Conservation (phyloP, 2,797 vertebrate species). For the Kryptolebias ocellatus region DNA sequence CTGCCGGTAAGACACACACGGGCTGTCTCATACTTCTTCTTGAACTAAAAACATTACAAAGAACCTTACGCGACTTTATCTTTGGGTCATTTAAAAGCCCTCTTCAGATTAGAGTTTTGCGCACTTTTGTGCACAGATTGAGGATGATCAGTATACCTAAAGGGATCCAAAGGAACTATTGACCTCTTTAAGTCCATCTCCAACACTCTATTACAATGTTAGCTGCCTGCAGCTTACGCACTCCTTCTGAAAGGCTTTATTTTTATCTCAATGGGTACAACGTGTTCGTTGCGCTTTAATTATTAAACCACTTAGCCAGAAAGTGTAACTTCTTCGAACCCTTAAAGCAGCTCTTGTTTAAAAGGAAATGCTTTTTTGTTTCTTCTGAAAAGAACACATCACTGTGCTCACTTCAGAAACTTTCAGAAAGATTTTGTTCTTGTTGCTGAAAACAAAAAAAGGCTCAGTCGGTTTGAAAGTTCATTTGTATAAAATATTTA, state of each 20-base stretch:
- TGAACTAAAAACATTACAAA: no score
- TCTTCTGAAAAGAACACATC: no score
- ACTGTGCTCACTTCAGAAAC: no score
- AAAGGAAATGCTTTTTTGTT: not conserved
- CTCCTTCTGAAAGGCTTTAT: conserved; percentile 38
- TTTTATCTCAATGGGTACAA: not conserved
- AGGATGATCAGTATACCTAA: no score
- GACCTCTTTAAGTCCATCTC: conserved; percentile 53
- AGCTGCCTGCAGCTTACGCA: conserved; percentile 35
- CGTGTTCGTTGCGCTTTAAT: conserved; percentile 3
- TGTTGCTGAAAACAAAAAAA: no score
- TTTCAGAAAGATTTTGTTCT: no score
- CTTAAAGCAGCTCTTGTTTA: not conserved
- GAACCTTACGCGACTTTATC: no score
- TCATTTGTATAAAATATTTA: not conserved
- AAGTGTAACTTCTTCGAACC: not conserved
- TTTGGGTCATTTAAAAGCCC: not conserved
- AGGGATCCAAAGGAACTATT: conserved; percentile 6
- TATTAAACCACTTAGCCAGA: not conserved
- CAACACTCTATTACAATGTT: conserved; percentile 49
- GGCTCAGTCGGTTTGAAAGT: not conserved
- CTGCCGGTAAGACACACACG: conserved; percentile 42
- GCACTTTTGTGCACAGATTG: no score
- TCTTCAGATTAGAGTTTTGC: not conserved
- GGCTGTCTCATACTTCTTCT: no score